These are phyloP conservation scores for Caenorhabditis doughertyi DNA, from an alignment of 2,888 invertebrate species.

Conservation along the genomic window DNA sequence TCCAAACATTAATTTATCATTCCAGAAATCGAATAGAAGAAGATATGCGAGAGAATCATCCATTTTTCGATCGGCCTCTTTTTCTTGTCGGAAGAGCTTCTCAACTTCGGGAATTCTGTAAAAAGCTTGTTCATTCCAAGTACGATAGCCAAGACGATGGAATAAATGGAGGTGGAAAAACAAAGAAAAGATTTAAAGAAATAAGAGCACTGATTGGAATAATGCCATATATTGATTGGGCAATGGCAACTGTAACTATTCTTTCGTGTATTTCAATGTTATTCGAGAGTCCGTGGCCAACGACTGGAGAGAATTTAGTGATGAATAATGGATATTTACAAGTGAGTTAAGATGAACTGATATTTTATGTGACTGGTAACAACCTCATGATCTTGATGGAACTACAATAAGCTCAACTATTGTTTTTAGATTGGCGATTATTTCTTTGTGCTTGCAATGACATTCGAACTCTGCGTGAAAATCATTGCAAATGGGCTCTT, in stretches of 20 bases:
- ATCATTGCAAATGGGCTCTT: slow-evolving; percentile 97
- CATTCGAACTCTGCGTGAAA: slow-evolving; percentile 94
- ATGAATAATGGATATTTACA: slow-evolving; percentile 95
- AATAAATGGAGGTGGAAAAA: slow-evolving; percentile 70
- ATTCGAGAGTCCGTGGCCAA: slow-evolving; percentile 93
- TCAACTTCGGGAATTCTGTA: slow-evolving; percentile 92
- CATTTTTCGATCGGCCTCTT: slow-evolving; percentile 97
- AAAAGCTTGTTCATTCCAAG: slow-evolving; percentile 92
- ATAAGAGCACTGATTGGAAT: slow-evolving; percentile 94
- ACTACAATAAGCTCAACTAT: no score
- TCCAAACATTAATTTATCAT: background rate
- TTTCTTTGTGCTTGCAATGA: slow-evolving; percentile 98
- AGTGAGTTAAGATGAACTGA: no score
- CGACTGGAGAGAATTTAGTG: slow-evolving; percentile 86
- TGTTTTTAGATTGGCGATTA: slow-evolving; percentile 90
- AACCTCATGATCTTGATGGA: no score
- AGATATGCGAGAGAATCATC: slow-evolving; percentile 98
- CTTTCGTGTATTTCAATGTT: slow-evolving; percentile 98
- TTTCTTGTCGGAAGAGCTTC: slow-evolving; percentile 93
- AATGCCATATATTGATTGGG: slow-evolving; percentile 99
- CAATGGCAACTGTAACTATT: slow-evolving; percentile 98
- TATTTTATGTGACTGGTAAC: no score
- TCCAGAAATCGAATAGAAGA: slow-evolving; percentile 87
- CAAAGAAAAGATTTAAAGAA: slow-evolving; percentile 77
- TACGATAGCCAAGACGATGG: slow-evolving; percentile 89